Base-by-base conservation (phyloP, 1,140 invertebrate genomes). In the Zophobas morio region DNA sequence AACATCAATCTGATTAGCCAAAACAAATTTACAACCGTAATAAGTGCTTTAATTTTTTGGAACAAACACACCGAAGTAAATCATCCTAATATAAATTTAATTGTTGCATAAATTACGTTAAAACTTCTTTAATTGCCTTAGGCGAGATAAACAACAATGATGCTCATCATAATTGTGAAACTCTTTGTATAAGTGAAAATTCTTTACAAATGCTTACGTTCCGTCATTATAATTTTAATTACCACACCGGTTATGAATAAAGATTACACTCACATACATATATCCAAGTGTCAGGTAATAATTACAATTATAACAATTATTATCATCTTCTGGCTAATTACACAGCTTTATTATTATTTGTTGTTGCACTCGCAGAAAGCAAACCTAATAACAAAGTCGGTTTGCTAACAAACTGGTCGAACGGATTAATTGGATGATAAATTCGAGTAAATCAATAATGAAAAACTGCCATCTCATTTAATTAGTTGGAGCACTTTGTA, bases 91-190 rank as follows among this genome's bases (percentile, higher is more conserved):
- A 60, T 35, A 37, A 60, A 60, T 60, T 35, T 60, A 60, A 60
- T 60, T 60, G 56, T 60, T 39, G 56, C 56, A 60, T 60, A 60
- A 60, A 60, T 60, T 60, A 60, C 35, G 36, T n/a, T 36, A 36
- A 57, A n/a, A 36, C 1, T 57, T 1, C 34, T 53, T 8, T 53
- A 60, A 60, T 39, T 60, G 8, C 56, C 36, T 60, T n/a, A 60
- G 32, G 35, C 37, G n/a, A 60, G 56, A 60, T 37, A 36, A 60
- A 60, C 56, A 60, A 60, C 36, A 60, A 60, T 35, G 56, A 57
- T 57, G 56, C 20, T 20, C 20, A 57, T 57, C 0, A 35, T 60
- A 60, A 60, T 60, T 60, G 56, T 60, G 56, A 60, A 60, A 60
- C 35, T 60, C 32, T 60, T 60, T 37, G 20, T 60, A n/a, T 60